A percentile compares a stretch with the other conserved stretches of the same genome.
phyloP scores from a whole-genome alignment of 2,113 vertebrate species.

The Mesocricetus auratus region DNA sequence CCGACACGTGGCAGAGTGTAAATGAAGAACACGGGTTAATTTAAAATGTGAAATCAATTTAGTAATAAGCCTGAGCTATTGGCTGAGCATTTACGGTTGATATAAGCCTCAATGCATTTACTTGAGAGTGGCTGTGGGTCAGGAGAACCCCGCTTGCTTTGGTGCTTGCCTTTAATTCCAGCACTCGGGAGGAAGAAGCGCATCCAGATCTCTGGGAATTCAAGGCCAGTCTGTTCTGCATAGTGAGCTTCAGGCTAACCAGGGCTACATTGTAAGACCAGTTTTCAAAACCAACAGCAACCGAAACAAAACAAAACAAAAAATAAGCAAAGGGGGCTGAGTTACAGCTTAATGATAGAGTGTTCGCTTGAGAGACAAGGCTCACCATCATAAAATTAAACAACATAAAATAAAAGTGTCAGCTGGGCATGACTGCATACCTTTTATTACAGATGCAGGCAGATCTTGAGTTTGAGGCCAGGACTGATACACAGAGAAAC shows the following conservation, averaged over 20 bases:
- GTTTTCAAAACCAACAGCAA: not conserved
- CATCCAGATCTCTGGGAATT: not conserved
- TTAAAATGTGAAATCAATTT: not conserved
- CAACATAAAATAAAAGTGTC: not conserved
- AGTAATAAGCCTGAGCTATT: not conserved
- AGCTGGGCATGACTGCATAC: not conserved
- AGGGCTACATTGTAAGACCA: not conserved
- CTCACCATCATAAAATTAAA: not conserved
- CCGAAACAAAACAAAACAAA: not conserved
- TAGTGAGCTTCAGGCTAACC: not conserved
- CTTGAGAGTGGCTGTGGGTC: not conserved
- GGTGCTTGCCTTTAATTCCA: not conserved
- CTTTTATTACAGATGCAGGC: not conserved
- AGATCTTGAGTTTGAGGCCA: not conserved
- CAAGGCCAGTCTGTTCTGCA: not conserved
- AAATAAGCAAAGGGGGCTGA: not conserved
- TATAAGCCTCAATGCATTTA: not conserved
- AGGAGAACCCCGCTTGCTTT: no score
- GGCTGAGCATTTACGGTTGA: not conserved
- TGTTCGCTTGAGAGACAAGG: not conserved
- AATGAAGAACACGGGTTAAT: not conserved
- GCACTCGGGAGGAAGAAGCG: not conserved
- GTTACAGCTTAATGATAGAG: not conserved
- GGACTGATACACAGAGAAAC: not conserved
- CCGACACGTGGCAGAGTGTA: accelerated